These are phyloP conservation scores for Drosophila carrolli DNA, from an alignment of 1,140 invertebrate species.

Conservation along the genomic window DNA sequence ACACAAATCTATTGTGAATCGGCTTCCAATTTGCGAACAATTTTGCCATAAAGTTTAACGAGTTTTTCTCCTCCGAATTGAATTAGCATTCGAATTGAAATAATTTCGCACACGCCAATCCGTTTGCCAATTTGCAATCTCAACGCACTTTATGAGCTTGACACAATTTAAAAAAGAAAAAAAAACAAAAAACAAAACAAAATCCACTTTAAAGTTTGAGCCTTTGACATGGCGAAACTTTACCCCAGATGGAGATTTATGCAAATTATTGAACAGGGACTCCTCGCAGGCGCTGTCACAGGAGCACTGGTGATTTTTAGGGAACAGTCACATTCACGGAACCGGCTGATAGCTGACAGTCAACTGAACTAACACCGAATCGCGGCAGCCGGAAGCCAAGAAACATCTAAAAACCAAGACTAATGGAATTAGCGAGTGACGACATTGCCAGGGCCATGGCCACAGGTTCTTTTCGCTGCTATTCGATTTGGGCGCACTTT, in stretches of 20 bases:
- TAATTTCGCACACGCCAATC: slow-evolving; percentile 23
- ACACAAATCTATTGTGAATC: slow-evolving; percentile 1
- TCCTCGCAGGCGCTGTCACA: slow-evolving; percentile 2
- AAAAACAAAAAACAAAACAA: slow-evolving; percentile 2
- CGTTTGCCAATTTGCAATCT: slow-evolving; percentile 27
- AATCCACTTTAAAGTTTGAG: slow-evolving; percentile 39
- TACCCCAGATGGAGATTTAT: slow-evolving; percentile 2
- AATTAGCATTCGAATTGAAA: slow-evolving; percentile 35
- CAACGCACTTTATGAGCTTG: slow-evolving; percentile 20
- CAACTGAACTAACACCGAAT: slow-evolving; percentile 39
- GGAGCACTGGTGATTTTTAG: not conserved
- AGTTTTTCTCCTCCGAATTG: slow-evolving; percentile 17
- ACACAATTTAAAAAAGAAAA: slow-evolving; percentile 11
- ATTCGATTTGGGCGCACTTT: slow-evolving; percentile 47
- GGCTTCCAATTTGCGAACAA: not conserved
- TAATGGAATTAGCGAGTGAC: slow-evolving; percentile 51
- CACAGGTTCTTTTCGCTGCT: slow-evolving; percentile 29
- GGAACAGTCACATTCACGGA: not conserved
- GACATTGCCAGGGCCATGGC: slow-evolving; percentile 48
- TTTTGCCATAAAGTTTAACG: slow-evolving; percentile 15
- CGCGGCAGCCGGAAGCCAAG: slow-evolving; percentile 42
- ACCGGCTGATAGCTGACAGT: slow-evolving; percentile 40
- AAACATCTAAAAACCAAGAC: slow-evolving; percentile 31
- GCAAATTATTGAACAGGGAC: slow-evolving; percentile 16
- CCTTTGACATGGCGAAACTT: slow-evolving; percentile 20